Evolutionary conservation across 2,797 vertebrate genomes (phyloP).

Genomic region (Sciurus carolinensis): DNA sequence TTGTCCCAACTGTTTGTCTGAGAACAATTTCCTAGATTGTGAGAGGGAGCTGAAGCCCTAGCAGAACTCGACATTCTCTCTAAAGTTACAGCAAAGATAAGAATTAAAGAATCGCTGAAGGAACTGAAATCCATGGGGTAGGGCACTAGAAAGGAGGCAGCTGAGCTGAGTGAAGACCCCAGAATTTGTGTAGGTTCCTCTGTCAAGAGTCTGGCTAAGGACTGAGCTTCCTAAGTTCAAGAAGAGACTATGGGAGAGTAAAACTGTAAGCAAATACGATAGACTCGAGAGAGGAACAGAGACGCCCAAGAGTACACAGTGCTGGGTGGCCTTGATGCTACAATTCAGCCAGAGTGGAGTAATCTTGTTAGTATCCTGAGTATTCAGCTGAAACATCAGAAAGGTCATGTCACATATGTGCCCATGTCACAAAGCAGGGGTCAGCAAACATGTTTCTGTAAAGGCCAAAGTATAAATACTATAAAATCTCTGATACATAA

Average conservation of each 20-base stretch:
- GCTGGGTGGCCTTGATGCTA: not conserved
- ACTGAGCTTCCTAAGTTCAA: not conserved
- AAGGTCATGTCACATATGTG: not conserved
- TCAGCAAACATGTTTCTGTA: not conserved
- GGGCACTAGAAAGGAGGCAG: not conserved
- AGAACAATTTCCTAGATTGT: not conserved
- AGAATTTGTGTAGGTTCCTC: not conserved
- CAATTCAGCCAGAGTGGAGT: not conserved
- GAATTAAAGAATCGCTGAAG: not conserved
- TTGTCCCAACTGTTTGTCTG: not conserved
- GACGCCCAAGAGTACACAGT: not conserved
- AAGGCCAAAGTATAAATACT: constrained; percentile 13
- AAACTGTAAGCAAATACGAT: not conserved
- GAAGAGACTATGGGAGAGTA: not conserved
- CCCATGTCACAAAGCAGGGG: not conserved
- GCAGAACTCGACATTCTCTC: not conserved
- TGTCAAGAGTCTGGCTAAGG: not conserved
- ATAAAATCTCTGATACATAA: not conserved
- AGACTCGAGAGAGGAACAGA: constrained; percentile 8
- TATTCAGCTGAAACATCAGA: not conserved
- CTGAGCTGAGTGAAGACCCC: not conserved
- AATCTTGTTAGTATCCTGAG: not conserved
- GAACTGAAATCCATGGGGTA: not conserved
- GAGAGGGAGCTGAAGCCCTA: not conserved
- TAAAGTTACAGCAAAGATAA: not conserved